phyloP scores from a whole-genome alignment of 2,888 invertebrate species.

The Plutella xylostella region DNA sequence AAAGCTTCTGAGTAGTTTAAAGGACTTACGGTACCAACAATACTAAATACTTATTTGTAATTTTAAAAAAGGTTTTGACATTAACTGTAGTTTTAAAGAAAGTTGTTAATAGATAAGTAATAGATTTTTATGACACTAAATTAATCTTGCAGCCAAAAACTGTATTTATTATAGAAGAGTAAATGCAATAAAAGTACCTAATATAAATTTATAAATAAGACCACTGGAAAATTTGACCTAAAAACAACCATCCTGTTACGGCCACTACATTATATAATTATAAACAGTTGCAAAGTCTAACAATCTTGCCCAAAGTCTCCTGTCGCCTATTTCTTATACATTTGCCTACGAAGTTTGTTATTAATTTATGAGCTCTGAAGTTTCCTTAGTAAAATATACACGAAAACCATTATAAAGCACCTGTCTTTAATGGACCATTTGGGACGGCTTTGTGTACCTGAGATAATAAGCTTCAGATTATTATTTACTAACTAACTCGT shows the following conservation, averaged over 20 bases:
- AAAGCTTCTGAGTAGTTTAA: neutral
- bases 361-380: neutral
- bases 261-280: neutral
- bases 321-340: neutral
- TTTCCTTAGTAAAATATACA: conserved; percentile 8
- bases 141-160: too few species aligned
- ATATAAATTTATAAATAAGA: neutral
- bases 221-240: neutral
- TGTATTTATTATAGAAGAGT: too few species aligned
- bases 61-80: too few species aligned
- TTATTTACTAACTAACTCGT: too few species aligned
- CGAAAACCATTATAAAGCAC: conserved; percentile 2
- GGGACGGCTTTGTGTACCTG: too few species aligned
- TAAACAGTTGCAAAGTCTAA: too few species aligned
- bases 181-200: too few species aligned
- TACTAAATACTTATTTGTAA: neutral
- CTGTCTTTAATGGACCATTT: conserved; percentile 7
- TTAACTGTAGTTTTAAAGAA: too few species aligned
- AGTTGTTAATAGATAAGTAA: too few species aligned
- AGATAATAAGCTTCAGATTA: too few species aligned
- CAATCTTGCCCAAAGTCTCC: neutral
- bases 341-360: neutral
- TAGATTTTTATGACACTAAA: too few species aligned
- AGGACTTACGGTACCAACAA: neutral
- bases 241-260: neutral